Conservation (phyloP, 1,140 invertebrate species). For the Pseudachorutes palmiensis region DNA sequence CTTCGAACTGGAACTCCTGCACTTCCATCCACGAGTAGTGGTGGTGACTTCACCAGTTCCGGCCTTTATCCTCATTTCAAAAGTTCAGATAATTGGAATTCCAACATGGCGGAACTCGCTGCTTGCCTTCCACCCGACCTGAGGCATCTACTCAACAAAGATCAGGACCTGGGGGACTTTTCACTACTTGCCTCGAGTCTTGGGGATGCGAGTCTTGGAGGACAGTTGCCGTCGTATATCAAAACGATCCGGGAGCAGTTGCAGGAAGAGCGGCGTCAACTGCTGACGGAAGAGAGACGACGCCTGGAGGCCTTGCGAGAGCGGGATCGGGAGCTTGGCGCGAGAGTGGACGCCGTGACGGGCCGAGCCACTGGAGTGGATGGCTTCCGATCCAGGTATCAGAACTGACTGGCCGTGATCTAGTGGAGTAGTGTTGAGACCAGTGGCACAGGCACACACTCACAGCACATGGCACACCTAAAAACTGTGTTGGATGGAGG, state of each 20-base stretch:
- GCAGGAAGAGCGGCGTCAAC: constrained; percentile 49
- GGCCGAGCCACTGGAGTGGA: constrained; percentile 29
- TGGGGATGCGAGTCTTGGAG: constrained; percentile 24
- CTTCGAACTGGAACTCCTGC: constrained; percentile 39
- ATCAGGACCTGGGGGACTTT: constrained; percentile 21
- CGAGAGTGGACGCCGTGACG: constrained; percentile 37
- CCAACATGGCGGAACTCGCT: constrained; percentile 42
- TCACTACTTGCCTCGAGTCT: constrained; percentile 22
- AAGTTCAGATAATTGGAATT: constrained; percentile 34
- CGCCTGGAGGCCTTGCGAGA: constrained; percentile 41
- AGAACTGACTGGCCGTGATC: neutral
- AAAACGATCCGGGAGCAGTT: constrained; percentile 49
- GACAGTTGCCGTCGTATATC: constrained; percentile 47
- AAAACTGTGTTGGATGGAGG: constrained; percentile 35
- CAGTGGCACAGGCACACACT: constrained; percentile 33
- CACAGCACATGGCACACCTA: constrained; percentile 37
- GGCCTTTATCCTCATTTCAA: constrained; percentile 36
- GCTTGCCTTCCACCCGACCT: constrained; percentile 47
- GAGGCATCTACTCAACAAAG: constrained; percentile 43
- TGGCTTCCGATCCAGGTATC: constrained; percentile 34
- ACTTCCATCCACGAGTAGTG: constrained; percentile 23
- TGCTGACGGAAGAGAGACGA: constrained; percentile 40
- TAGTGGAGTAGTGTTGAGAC: neutral
- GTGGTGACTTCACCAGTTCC: constrained; percentile 37
- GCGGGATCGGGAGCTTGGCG: constrained; percentile 41